Evolutionary conservation across 2,888 invertebrate genomes (phyloP).

Genomic region (Hypena proboscidalis): DNA sequence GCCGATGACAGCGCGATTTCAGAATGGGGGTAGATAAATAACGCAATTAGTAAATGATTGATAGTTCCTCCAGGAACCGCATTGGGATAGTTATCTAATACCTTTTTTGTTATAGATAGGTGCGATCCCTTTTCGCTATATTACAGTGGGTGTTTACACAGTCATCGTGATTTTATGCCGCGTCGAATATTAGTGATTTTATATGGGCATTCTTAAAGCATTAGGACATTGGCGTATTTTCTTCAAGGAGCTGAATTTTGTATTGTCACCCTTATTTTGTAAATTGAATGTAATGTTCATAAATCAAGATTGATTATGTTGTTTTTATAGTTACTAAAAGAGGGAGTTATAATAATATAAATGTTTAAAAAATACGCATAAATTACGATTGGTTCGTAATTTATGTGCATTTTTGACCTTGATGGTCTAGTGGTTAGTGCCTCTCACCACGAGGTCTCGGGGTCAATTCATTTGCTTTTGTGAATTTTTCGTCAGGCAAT

Average conservation of each 20-base stretch:
- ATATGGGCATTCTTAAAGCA: conserved; percentile 43
- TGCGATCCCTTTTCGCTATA: conserved; percentile 44
- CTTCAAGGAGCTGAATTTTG: not conserved
- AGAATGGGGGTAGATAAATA: conserved; percentile 72
- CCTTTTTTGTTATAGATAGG: conserved; percentile 50
- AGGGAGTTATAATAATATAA: too few relatives aligned
- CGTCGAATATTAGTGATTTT: conserved; percentile 33
- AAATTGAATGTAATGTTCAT: too few relatives aligned
- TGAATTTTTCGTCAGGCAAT: too few relatives aligned
- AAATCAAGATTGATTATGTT: too few relatives aligned
- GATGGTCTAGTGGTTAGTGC: too few relatives aligned
- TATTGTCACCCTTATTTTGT: conserved; percentile 1
- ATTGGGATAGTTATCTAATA: conserved; percentile 47
- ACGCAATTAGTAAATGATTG: conserved; percentile 77
- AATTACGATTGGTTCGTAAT: too few relatives aligned
- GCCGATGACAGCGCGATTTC: conserved; percentile 71
- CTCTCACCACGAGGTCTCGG: too few relatives aligned
- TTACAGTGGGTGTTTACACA: conserved; percentile 36
- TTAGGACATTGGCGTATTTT: conserved; percentile 34
- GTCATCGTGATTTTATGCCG: conserved; percentile 44
- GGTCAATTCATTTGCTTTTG: too few relatives aligned
- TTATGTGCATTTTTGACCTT: too few relatives aligned
- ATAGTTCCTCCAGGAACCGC: conserved; percentile 59
- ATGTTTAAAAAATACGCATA: too few relatives aligned
- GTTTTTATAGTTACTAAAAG: too few relatives aligned